phyloP scores from a whole-genome alignment of 2,113 vertebrate genomes.

The Origma solitaria region DNA sequence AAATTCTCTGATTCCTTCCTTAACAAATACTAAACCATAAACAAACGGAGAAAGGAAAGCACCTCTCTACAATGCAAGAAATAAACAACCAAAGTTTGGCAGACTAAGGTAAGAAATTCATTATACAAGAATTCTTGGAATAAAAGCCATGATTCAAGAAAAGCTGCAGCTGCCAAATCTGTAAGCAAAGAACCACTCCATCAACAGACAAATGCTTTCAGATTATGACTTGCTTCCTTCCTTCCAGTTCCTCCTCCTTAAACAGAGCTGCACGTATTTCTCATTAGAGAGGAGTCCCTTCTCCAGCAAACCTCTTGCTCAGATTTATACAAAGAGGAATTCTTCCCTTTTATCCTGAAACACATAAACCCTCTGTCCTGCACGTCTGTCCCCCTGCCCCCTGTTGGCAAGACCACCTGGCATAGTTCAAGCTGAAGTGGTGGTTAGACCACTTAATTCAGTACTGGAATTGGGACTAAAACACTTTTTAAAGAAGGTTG shows the following conservation, averaged over 20 bases:
- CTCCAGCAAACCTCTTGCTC: not conserved
- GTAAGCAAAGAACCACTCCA: not conserved
- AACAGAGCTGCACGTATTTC: not conserved
- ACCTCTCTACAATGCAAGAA: not conserved
- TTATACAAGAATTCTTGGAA: conserved; percentile 4
- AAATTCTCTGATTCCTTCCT: not conserved
- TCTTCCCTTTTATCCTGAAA: not conserved
- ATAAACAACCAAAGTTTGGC: not conserved
- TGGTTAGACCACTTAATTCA: not conserved
- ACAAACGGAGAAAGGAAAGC: not conserved
- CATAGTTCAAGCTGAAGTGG: not conserved
- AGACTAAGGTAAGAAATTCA: conserved; percentile 11
- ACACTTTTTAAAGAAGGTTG: not conserved
- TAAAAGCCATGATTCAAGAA: conserved; percentile 2
- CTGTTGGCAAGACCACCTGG: not conserved
- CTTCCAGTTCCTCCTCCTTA: conserved; percentile 12
- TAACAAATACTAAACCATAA: not conserved
- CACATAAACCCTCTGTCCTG: not conserved
- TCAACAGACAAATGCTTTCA: conserved; percentile 8
- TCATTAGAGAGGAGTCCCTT: not conserved
- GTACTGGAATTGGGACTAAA: not conserved
- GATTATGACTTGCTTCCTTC: conserved; percentile 42
- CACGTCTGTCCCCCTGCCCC: not conserved
- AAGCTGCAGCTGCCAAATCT: conserved; percentile 43
- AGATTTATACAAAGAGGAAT: not conserved